Evolutionary conservation across 2,888 invertebrate genomes (phyloP), one percentile per base, ranked within the genome.

Genomic region (Nesidiocoris tenuis): DNA sequence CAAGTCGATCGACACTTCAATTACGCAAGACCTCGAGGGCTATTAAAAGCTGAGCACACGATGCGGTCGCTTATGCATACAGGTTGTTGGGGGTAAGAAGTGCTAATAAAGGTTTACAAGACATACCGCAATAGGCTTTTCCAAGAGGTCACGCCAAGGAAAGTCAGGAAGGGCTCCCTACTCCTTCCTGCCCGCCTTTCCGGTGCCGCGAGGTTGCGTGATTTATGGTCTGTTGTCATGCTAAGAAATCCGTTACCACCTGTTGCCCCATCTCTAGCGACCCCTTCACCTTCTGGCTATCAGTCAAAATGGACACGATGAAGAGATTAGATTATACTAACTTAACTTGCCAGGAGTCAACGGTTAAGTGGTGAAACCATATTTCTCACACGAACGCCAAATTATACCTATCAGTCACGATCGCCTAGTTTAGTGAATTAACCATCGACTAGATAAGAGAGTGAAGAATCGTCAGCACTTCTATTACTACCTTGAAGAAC

Each of bases 201-300:
- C 39, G 21, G 21, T 19, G 63, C 12, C 21, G 21, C 63, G 63
- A 63, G 70, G 72, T 72, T 72, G 72, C 72, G 72, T 72, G 72
- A 72, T 72, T 72, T 72, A 72, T 72, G 72, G 72, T 5, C 19
- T 39, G 61, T 61, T 72, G 72, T 72, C 72, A 72, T 72, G 72
- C 72, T 72, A 72, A 72, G 72, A 39, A 72, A 61, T 19, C 63
- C 72, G 54, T 23, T 23, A 25, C 72, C 72, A 72, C 72, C 72
- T 72, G 72, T 72, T 61, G 72, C 56, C 56, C 24, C 56, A 5
- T 63, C 63, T 22, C 17, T 24, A 21, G 24, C 70, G 61, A 39
- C 72, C 61, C n/a, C 18, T 19, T 59, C 59, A 19, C 59, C 59
- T 17, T 17, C 59, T 19, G 59, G 59, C 59, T 19, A 72, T 72